Evolutionary conservation across 1,140 invertebrate genomes (phyloP), one percentile per base, ranked within the genome.

Genomic region (Eriocheir sinensis): DNA sequence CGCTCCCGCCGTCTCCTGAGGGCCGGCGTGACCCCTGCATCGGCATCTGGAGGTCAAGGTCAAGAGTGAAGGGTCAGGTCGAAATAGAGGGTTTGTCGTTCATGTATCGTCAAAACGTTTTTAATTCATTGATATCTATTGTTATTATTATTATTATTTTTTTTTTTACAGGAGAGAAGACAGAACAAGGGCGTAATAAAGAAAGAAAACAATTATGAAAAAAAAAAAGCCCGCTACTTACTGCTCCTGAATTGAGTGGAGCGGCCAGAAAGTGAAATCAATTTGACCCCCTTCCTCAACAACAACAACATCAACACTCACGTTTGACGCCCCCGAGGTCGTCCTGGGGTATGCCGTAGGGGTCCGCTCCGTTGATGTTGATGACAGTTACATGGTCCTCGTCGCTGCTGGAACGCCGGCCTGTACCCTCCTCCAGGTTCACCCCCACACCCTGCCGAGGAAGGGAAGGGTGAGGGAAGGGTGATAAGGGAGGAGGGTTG

Each of bases 1-100:
- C 98, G 97, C 96, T 98, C 98, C 80, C 98, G 97, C 91, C 98
- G 97, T 93, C 98, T 97, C 96, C 98, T 97, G 92, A 98, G 96
- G 36, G 98, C 98, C 32, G 98, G 98, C 15, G 98, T 98, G 34
- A 98, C 98, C 89, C 98, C 98, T 93, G 97, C 97, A 96, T 98
- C 97, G 89, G 96, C 96, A 95, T 96, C 97, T 97, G 97, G 6
- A 53, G 17, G 44, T 48, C 4, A 89, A 36, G 40, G 3, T 8
- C 8, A 0, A 34, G 30, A 3, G 0, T 17, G n/a, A 83, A 32
- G 2, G 44, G 44, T 8, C 15, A 86, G 15, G 38, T 36, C 27
- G 36, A 41, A 15, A 9, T 15, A 60, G 21, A 60, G 53, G 53
- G 60, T 72, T 53, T 48, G 15, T 53, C 48, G 12, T 3, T 53